Percentiles rank a stretch among this genome's conserved stretches.
Evolutionary conservation across 1,140 invertebrate genomes (phyloP).

Genomic region (Araneus ventricosus): DNA sequence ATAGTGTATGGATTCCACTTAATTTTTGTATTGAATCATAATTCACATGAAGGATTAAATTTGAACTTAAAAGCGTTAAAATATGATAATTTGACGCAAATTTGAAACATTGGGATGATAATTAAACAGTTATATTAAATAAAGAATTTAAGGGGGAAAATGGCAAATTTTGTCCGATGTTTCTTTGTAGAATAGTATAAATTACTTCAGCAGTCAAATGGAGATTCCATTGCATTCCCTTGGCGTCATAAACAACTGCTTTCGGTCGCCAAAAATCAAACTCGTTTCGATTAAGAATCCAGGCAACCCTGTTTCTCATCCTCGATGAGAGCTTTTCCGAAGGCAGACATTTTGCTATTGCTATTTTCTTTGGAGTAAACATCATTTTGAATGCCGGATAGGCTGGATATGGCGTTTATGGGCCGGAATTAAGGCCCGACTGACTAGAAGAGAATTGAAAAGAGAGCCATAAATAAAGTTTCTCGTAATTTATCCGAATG

Average conservation of each 20-base stretch:
- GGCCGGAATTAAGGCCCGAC: constrained; percentile 61
- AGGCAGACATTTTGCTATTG: constrained; percentile 56
- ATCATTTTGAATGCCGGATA: constrained; percentile 73
- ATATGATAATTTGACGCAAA: too few relatives aligned
- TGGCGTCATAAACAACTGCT: not conserved
- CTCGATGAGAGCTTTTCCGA: constrained; percentile 51
- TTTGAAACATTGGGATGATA: too few relatives aligned
- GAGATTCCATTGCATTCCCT: not conserved
- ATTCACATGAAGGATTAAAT: too few relatives aligned
- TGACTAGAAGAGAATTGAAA: constrained; percentile 68
- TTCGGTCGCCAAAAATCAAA: constrained; percentile 10
- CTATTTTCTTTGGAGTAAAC: constrained; percentile 70
- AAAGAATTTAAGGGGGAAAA: too few relatives aligned
- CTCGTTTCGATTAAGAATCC: not conserved
- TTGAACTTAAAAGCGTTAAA: too few relatives aligned
- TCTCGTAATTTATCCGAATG: constrained; percentile 70
- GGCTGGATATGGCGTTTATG: constrained; percentile 70
- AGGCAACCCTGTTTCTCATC: constrained; percentile 17
- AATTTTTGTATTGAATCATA: too few relatives aligned
- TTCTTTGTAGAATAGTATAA: too few relatives aligned
- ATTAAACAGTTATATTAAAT: too few relatives aligned
- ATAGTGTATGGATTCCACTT: too few relatives aligned
- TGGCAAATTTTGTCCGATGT: too few relatives aligned
- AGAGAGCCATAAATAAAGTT: constrained; percentile 73
- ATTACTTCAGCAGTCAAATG: too few relatives aligned